Percentiles rank a stretch among this genome's conserved stretches.
Conservation (phyloP, 2,888 invertebrate species). For the Hirtodrosophila confusa region DNA sequence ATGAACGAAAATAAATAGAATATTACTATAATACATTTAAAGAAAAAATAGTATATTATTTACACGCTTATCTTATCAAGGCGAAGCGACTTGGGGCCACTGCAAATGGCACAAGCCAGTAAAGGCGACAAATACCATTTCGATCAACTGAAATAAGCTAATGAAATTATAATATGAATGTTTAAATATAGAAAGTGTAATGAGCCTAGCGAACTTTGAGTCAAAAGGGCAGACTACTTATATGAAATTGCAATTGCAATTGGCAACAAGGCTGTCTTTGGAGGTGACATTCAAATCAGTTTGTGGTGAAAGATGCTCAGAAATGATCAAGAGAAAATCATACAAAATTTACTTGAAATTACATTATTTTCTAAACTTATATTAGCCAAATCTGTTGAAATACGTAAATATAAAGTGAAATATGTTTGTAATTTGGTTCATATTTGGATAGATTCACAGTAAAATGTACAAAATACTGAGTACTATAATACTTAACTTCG, state of each 20-base stretch:
- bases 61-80: slow-evolving; percentile 42
- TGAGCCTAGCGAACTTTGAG: slow-evolving; percentile 10
- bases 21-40: slow-evolving; percentile 32
- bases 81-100: not conserved
- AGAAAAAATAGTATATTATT: slow-evolving; percentile 15
- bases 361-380: too few relatives aligned
- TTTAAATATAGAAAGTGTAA: slow-evolving; percentile 21
- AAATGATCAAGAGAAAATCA: slow-evolving; percentile 3
- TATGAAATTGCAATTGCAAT: slow-evolving; percentile 17
- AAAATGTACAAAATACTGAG: too few relatives aligned
- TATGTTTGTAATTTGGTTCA: too few relatives aligned
- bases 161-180: slow-evolving; percentile 6
- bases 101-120: slow-evolving; percentile 10
- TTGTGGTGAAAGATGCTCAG: slow-evolving; percentile 15
- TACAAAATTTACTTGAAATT: too few relatives aligned
- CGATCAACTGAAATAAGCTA: slow-evolving; percentile 6
- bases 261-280: not conserved
- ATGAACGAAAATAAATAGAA: slow-evolving; percentile 60
- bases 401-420: too few relatives aligned
- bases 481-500: too few relatives aligned
- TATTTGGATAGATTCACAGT: too few relatives aligned
- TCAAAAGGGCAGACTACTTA: not conserved
- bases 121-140: not conserved
- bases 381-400: too few relatives aligned
- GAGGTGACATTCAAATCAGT: slow-evolving; percentile 34